These are phyloP conservation scores for Syrrhaptes paradoxus DNA, from an alignment of 2,113 vertebrate genomes.

Conservation along the genomic window DNA sequence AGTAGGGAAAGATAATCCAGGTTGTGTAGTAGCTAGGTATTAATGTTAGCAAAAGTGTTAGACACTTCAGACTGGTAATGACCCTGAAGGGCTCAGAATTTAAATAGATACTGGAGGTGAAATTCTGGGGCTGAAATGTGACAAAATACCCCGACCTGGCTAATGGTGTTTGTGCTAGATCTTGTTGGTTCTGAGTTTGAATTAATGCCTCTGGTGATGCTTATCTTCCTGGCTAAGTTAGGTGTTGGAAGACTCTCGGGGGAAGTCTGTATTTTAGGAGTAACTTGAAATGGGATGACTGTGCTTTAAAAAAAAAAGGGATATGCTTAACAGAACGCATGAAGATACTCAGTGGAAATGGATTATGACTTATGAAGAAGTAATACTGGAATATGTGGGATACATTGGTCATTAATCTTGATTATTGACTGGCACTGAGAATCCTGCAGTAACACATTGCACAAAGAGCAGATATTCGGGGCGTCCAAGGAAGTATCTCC, in stretches of 20 bases:
- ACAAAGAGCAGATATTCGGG: not conserved
- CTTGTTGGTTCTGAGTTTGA: not conserved
- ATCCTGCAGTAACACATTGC: no score
- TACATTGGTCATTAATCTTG: not conserved
- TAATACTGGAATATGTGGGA: not conserved
- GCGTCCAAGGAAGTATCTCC: fast-evolving
- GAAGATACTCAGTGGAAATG: not conserved
- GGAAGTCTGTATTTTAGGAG: not conserved
- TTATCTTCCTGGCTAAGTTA: not conserved
- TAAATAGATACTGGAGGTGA: not conserved
- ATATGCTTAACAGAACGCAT: not conserved
- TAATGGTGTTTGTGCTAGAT: not conserved
- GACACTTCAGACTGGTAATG: not conserved
- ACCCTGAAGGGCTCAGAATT: not conserved
- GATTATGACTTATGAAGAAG: not conserved
- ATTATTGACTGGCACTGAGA: not conserved
- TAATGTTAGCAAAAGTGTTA: not conserved
- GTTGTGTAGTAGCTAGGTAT: not conserved
- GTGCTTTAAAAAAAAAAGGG: not conserved
- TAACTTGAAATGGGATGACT: not conserved
- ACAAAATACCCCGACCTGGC: not conserved
- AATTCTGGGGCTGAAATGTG: not conserved
- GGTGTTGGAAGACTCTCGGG: not conserved
- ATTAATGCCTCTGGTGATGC: not conserved
- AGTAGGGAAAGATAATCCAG: not conserved